Base-by-base conservation (phyloP, 1,140 invertebrate species). In the Zaprionus taronus region DNA sequence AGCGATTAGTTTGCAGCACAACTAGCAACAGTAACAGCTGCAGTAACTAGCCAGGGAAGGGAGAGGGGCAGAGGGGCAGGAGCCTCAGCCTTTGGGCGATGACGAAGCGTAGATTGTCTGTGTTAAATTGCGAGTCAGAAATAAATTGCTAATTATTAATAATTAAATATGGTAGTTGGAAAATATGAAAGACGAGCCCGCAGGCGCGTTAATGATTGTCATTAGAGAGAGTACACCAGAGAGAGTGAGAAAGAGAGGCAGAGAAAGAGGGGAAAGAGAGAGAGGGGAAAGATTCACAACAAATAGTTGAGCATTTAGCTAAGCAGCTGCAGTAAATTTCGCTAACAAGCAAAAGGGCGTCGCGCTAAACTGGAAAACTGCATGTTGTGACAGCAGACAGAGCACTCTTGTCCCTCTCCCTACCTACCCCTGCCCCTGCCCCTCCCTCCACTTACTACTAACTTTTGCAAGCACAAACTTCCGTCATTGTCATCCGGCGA, bases 71-170 rank as follows among this genome's bases (percentile, higher is more conserved):
- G 44, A 22, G 15, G 15, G 5, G 5, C n/a, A 47, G 53, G 2
- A 17, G 26, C 14, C 24, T 44, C 26, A 20, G 64, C 58, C 72
- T 70, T 63, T 70, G 38, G 66, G 58, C 72, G 20, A 51, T 24
- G 47, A 51, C 20, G 47, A 22, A 24, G 20, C 47, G 20, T 12
- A 51, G 20, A 51, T 57, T 51, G 68, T 56, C 63, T 77, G 68
- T 72, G 66, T 69, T 79, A 87, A 85, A 87, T 83, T 80, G 67
- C 61, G 69, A 70, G 66, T 14, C 65, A 67, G 69, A 17, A 62
- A 58, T 72, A 89, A 89, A 84, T 90, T 89, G 79, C 62, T 79
- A 90, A 89, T 89, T 89, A 84, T 90, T 90, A 84, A 90, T 89
- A 84, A 89, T 89, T 90, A 84, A 83, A 86, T 82, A 67, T 68